phyloP scores from a whole-genome alignment of 2,113 vertebrate genomes.

The Paedocypris sp. region DNA sequence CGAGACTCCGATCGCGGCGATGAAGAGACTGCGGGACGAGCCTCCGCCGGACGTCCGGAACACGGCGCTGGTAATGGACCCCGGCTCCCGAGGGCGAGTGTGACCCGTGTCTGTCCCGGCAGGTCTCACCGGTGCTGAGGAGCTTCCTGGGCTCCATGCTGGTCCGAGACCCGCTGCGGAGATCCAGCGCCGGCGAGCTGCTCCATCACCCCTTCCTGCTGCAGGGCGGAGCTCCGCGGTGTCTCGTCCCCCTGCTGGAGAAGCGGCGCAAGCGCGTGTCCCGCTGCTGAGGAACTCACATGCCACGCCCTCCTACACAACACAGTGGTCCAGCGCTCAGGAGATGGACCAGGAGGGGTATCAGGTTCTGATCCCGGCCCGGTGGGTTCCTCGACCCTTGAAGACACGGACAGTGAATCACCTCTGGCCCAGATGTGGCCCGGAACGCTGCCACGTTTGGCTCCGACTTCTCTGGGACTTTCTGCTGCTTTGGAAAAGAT shows the following conservation, averaged over 20 bases:
- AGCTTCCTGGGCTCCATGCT: constrained; percentile 84
- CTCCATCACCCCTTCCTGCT: constrained; percentile 83
- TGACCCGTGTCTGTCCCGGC: not conserved
- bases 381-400: too few species aligned
- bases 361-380: too few species aligned
- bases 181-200: constrained; percentile 69
- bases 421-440: too few species aligned
- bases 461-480: too few species aligned
- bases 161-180: constrained; percentile 64
- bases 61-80: constrained; percentile 74
- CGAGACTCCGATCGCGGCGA: constrained; percentile 80
- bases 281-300: constrained; percentile 47
- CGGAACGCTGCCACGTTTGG: too few species aligned
- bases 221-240: constrained; percentile 69
- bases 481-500: too few species aligned
- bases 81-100: too few species aligned
- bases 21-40: constrained; percentile 84
- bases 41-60: constrained; percentile 72
- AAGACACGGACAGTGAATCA: too few species aligned
- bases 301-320: too few species aligned
- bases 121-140: constrained; percentile 81
- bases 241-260: constrained; percentile 81
- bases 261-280: constrained; percentile 69
- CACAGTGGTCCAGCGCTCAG: too few species aligned
- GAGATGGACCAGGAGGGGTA: too few species aligned